Conservation (phyloP, 2,113 vertebrate genomes). For the Mastomys coucha region DNA sequence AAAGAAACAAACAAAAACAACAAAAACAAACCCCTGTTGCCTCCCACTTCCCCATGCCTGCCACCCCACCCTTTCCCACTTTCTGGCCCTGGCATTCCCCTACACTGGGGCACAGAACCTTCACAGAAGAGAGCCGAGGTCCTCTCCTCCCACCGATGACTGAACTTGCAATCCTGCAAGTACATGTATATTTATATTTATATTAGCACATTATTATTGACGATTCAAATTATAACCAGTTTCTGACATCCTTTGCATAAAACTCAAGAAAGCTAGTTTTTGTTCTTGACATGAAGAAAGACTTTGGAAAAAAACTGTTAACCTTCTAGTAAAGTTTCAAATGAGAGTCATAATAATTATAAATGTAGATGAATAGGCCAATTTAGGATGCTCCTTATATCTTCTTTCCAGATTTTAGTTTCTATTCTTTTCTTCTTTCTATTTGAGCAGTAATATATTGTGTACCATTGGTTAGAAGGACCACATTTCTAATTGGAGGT, state of each 20-base stretch:
- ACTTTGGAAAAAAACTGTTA: background rate
- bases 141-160: too few relatives aligned
- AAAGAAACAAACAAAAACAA: too few relatives aligned
- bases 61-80: too few relatives aligned
- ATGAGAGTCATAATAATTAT: background rate
- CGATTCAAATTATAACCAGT: background rate
- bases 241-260: background rate
- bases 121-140: too few relatives aligned
- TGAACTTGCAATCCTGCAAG: too few relatives aligned
- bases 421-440: background rate
- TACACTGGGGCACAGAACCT: too few relatives aligned
- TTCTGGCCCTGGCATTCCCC: too few relatives aligned
- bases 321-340: constrained; percentile 1
- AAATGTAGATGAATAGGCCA: background rate
- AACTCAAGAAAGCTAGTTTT: background rate
- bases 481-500: background rate
- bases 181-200: background rate
- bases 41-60: too few relatives aligned
- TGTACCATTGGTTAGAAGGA: background rate
- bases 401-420: background rate
- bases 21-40: too few relatives aligned
- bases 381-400: background rate
- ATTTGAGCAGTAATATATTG: background rate
- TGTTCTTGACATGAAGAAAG: background rate
- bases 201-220: background rate